phyloP scores from a whole-genome alignment of 2,888 invertebrate species.

The Himalopsyche anomala region DNA sequence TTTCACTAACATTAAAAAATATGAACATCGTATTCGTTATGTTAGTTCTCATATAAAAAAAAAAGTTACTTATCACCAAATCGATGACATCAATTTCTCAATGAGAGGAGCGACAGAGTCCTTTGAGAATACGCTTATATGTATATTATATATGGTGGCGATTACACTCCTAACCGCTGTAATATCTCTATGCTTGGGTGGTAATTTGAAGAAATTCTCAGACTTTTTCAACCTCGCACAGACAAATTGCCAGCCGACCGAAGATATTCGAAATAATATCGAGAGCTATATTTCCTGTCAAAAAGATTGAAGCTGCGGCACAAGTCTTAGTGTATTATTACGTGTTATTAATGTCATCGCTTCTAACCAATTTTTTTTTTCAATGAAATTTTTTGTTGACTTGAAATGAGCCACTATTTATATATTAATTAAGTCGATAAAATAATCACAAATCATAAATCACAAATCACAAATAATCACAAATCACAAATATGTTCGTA shows the following conservation, averaged over 20 bases:
- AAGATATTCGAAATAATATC: constrained; percentile 23
- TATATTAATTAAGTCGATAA: no score
- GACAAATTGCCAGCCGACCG: constrained; percentile 34
- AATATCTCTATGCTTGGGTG: constrained; percentile 56
- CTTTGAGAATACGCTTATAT: constrained; percentile 48
- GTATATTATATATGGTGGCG: constrained; percentile 60
- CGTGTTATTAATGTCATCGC: constrained; percentile 28
- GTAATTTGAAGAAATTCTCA: constrained; percentile 62
- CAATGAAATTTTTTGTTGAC: no score
- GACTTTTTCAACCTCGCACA: constrained; percentile 46
- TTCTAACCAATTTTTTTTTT: no score
- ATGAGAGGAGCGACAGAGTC: constrained; percentile 36
- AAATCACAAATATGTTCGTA: no score
- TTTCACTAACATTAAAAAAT: no score
- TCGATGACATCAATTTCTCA: constrained; percentile 58
- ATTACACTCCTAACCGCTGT: constrained; percentile 57
- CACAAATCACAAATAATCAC: no score
- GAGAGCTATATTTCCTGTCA: constrained; percentile 47
- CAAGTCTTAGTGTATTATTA: not conserved
- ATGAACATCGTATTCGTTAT: no score
- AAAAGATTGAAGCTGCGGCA: constrained; percentile 45
- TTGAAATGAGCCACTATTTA: no score
- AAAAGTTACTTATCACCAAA: constrained; percentile 32
- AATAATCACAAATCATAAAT: no score
- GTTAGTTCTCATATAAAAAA: not conserved